Base-by-base conservation (phyloP, 2,888 invertebrate species). In the Platycnemis pennipes region DNA sequence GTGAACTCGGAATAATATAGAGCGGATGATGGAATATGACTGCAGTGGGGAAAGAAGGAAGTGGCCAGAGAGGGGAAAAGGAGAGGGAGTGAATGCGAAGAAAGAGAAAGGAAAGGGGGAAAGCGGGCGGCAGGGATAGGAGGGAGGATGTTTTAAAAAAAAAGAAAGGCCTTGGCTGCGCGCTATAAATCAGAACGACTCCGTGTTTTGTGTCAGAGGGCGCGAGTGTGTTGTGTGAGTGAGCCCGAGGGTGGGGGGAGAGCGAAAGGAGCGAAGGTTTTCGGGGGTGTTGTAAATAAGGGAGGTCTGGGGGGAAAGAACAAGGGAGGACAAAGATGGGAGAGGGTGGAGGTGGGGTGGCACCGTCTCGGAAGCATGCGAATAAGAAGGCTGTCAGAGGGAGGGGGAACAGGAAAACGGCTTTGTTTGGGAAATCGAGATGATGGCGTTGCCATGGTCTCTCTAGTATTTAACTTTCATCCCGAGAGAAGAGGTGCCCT, bases 141-240 rank as follows among this genome's bases (percentile, higher is more conserved):
- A 37, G n/a, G 16, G 77, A 37, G 77, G 37, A 77, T 77, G 77
- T 77, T 77, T 77, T 16, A 37, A 77, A 77, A 77, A 77, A 77
- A n/a, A n/a, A 13, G 69, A 77, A 77, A 77, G 37, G 77, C 31
- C 77, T 77, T 37, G 77, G 77, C 77, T 77, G 77, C 77, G 37
- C 77, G 77, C 77, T 77, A 77, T 77, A 77, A 77, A 77, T 77
- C 77, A 77, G 77, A 31, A 77, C 37, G 77, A 77, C 31, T 77
- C 37, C 31, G 77, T 77, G 77, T 77, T 77, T 77, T 77, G 77
- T 77, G 77, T 37, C 77, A 77, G 37, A 77, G 77, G 77, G 37
- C 22, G 63, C 26, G 26, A 63, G 63, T 4, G 63, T 63, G 63
- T 8, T 7, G n/a, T n/a, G n/a, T n/a, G n/a, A n/a, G n/a, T n/a